Percentiles rank a stretch among this genome's conserved stretches.
Evolutionary conservation across 2,888 invertebrate species (phyloP).

Genomic region (Drosophila aldrichi): DNA sequence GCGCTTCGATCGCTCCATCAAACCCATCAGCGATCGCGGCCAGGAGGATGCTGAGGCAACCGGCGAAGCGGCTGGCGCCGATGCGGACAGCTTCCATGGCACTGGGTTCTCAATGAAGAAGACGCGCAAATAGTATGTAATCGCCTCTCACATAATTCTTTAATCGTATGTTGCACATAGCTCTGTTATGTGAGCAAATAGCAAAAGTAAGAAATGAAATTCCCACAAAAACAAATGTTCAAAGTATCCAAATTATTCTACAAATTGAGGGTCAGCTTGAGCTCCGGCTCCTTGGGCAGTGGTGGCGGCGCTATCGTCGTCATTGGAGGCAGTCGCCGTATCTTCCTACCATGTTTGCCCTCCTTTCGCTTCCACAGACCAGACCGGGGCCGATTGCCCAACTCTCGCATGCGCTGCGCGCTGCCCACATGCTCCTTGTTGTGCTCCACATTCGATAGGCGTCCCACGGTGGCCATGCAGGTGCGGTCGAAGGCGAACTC

Average conservation of each 20-base stretch:
- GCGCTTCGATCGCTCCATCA: conserved; percentile 91
- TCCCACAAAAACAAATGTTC: conserved; percentile 1
- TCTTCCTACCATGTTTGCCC: conserved; percentile 94
- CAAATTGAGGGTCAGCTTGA: conserved; percentile 78
- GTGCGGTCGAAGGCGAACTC: conserved; percentile 90
- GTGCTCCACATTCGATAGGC: conserved; percentile 93
- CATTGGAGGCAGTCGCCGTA: conserved; percentile 88
- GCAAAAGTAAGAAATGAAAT: conserved; percentile 18
- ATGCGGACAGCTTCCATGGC: conserved; percentile 92
- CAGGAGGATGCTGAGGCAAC: conserved; percentile 84
- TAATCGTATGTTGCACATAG: conserved; percentile 39
- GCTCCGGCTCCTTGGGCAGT: conserved; percentile 65
- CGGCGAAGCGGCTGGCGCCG: conserved; percentile 86
- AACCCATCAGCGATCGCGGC: conserved; percentile 86
- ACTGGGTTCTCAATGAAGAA: conserved; percentile 88
- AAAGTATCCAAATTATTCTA: conserved; percentile 32
- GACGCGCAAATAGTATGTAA: conserved; percentile 78
- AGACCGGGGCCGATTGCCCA: conserved; percentile 95
- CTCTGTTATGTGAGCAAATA: too few relatives aligned
- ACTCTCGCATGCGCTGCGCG: conserved; percentile 92
- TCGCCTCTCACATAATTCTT: conserved; percentile 40
- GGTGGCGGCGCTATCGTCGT: conserved; percentile 84
- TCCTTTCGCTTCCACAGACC: conserved; percentile 96
- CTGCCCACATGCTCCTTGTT: conserved; percentile 92
- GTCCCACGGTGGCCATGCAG: conserved; percentile 97